Base-by-base conservation (phyloP, 1,140 invertebrate species). In the Atta colombica region DNA sequence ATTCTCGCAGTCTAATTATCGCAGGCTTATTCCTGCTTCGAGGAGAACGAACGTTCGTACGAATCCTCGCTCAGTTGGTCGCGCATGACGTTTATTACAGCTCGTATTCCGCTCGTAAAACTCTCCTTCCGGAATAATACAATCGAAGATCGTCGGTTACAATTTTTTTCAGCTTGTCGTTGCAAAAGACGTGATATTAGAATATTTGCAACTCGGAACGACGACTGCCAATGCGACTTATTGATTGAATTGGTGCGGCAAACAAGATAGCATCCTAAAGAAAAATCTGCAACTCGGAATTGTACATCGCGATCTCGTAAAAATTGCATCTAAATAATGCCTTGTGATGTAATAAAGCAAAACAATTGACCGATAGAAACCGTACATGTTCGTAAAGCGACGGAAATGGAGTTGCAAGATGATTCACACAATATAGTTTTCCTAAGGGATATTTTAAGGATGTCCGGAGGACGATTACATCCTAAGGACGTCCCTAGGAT, bases 31-130 rank as follows among this genome's bases (percentile, higher is more conserved):
- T 28, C n/a, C 8, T 25, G n/a, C 35, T 72, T 28, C 7, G 39
- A 16, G 51, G 53, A 45, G 21, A 81, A 21, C 53, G 53, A 60
- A 39, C 58, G 45, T 80, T 71, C 58, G 87, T 89, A 60, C 53
- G 35, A 69, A 45, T 51, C 61, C 58, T 68, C 75, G n/a, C 1
- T 31, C 61, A 8, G 0, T 60, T 31, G 74, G 14, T 88, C 66
- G 60, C 51, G 65, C 10, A 14, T 45, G 85, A 72, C 60, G 58
- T 74, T 89, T 89, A 87, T 87, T 66, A 25, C 88, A 60, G 7
- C 58, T 55, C 49, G 72, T 71, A 71, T 66, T 53, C 66, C 60
- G 31, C 61, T 89, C 89, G 78, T 87, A 85, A 90, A 90, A 90
- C 53, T 72, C 71, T 80, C 51, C 66, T 31, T 16, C 78, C 39